Conservation (phyloP, 1,140 invertebrate species). For the Bradysia coprophila region DNA sequence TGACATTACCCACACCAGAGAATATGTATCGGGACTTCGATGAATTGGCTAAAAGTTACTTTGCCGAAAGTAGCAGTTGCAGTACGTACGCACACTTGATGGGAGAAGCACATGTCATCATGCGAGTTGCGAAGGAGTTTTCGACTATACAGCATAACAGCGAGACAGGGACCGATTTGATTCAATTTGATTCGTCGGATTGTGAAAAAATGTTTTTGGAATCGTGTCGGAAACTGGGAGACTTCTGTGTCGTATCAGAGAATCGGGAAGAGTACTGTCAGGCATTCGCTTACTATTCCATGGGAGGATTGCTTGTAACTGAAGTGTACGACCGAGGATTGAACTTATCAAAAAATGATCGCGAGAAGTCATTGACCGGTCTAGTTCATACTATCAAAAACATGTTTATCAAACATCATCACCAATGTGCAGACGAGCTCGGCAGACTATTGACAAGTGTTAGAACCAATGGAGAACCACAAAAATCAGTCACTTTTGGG, state of each 20-base stretch:
- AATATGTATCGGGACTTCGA: not conserved
- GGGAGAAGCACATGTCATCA: not conserved
- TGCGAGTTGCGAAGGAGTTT: not conserved
- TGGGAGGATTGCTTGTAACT: not conserved
- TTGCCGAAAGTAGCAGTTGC: not conserved
- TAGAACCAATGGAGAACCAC: not conserved
- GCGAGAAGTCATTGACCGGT: not conserved
- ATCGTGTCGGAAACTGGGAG: not conserved
- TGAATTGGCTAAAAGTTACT: not conserved
- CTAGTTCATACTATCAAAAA: not conserved
- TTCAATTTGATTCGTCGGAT: not conserved
- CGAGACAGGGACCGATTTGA: not conserved
- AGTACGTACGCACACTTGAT: not conserved
- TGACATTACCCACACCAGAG: not conserved
- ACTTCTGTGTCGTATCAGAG: not conserved
- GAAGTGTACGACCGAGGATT: not conserved
- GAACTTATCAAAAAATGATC: not conserved
- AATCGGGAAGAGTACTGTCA: slow-evolving; percentile 1
- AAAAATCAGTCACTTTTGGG: not conserved
- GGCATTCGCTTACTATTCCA: not conserved
- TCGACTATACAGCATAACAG: not conserved
- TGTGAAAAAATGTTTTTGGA: not conserved
- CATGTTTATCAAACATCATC: not conserved
- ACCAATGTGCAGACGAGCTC: not conserved
- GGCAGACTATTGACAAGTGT: not conserved